phyloP scores from a whole-genome alignment of 2,797 vertebrate genomes.

The Clarias fuscus region DNA sequence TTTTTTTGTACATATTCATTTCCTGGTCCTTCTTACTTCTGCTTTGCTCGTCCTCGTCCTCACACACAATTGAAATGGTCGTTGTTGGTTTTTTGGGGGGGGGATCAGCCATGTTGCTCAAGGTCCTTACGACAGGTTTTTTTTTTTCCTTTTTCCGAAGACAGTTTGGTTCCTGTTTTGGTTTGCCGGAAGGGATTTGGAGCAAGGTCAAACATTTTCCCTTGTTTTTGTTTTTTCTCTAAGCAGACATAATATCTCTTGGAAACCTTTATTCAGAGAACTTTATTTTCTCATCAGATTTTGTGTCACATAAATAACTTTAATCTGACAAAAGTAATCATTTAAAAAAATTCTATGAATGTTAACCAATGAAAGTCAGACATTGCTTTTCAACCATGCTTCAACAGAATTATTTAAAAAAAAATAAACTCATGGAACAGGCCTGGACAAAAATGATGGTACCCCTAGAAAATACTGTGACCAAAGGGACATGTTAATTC shows the following conservation, averaged over 20 bases:
- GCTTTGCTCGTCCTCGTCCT: not conserved
- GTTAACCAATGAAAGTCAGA: too few species aligned
- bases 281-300: not conserved
- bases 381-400: too few species aligned
- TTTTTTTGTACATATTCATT: constrained; percentile 39
- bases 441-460: too few species aligned
- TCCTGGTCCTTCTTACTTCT: not conserved
- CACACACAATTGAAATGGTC: not conserved
- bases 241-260: too few species aligned
- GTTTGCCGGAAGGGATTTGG: not conserved
- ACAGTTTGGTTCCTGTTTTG: not conserved
- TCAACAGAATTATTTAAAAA: too few species aligned
- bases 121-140: not conserved
- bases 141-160: not conserved
- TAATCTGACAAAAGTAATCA: too few species aligned
- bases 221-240: not conserved
- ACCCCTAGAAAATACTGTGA: too few species aligned
- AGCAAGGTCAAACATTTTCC: not conserved
- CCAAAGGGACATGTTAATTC: too few species aligned
- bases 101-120: not conserved
- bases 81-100: too few species aligned
- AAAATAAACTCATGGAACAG: too few species aligned
- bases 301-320: too few species aligned
- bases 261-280: not conserved
- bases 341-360: too few species aligned